Evolutionary conservation across 2,113 vertebrate species (phyloP).

Genomic region (Clarias gariepinus): DNA sequence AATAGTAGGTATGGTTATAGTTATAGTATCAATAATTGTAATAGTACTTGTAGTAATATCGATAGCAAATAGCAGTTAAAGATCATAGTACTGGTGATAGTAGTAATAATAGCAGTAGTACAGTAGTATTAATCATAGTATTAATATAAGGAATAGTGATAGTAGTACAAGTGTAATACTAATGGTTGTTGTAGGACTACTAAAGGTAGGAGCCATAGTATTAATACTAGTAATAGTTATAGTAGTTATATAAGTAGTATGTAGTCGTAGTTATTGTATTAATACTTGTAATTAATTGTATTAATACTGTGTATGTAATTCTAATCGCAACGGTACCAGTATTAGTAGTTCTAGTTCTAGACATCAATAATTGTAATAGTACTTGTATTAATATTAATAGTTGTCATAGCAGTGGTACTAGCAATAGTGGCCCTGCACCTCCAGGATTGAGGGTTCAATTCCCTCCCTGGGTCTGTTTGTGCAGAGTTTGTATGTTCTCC

Average conservation of each 20-base stretch:
- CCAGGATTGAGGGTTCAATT: too few relatives aligned
- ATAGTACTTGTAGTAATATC: too few relatives aligned
- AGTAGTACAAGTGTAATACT: not conserved
- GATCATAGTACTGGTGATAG: too few relatives aligned
- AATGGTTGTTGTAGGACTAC: not conserved
- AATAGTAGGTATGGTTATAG: too few relatives aligned
- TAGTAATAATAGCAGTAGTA: too few relatives aligned
- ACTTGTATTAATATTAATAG: not conserved
- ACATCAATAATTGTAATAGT: not conserved
- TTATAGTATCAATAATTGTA: too few relatives aligned
- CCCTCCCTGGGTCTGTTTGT: too few relatives aligned
- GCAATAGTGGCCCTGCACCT: not conserved
- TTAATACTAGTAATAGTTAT: not conserved
- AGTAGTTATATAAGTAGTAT: not conserved
- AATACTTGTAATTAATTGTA: not conserved
- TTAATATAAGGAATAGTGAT: not conserved
- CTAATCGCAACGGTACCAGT: not conserved
- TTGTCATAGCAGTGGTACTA: not conserved
- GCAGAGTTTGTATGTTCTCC: too few relatives aligned
- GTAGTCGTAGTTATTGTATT: not conserved
- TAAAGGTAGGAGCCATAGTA: not conserved
- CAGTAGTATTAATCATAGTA: not conserved
- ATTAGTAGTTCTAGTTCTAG: not conserved
- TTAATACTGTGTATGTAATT: not conserved
- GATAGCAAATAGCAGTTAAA: too few relatives aligned